Evolutionary conservation across 1,140 invertebrate species (phyloP).

Genomic region (Forficula auricularia): DNA sequence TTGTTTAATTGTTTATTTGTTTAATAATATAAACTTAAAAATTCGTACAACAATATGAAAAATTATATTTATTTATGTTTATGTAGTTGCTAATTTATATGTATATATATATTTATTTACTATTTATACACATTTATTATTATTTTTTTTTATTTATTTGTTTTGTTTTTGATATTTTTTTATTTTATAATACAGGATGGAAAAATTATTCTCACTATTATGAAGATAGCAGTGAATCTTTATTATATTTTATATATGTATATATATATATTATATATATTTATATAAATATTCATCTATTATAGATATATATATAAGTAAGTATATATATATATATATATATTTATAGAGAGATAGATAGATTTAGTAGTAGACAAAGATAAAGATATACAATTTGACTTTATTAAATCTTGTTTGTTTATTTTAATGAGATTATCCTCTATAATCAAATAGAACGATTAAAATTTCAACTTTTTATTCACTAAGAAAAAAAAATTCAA

Average conservation of each 20-base stretch:
- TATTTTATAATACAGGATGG: slow-evolving; percentile 33
- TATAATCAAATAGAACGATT: too few species aligned
- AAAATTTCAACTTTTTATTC: too few species aligned
- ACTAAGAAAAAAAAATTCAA: too few species aligned
- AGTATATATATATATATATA: too few species aligned
- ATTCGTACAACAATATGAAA: slow-evolving; percentile 63
- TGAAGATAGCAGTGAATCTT: slow-evolving; percentile 13
- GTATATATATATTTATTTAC: slow-evolving; percentile 15
- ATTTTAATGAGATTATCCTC: too few species aligned
- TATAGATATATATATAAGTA: too few species aligned
- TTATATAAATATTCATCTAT: slow-evolving; percentile 10
- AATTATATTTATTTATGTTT: slow-evolving; percentile 56
- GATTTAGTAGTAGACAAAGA: too few species aligned
- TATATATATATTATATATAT: slow-evolving; percentile 3
- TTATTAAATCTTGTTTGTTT: too few species aligned
- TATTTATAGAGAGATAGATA: too few species aligned
- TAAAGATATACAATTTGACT: too few species aligned
- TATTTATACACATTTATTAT: slow-evolving; percentile 11
- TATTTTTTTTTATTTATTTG: slow-evolving; percentile 11
- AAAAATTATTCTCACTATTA: slow-evolving; percentile 45
- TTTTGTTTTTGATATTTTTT: slow-evolving; percentile 21
- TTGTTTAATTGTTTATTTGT: slow-evolving; percentile 20
- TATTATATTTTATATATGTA: slow-evolving; percentile 1
- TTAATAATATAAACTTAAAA: slow-evolving; percentile 64
- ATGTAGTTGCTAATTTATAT: slow-evolving; percentile 21